These are phyloP conservation scores for Scaptomyza pallida DNA, from an alignment of 1,140 invertebrate species.

Conservation along the genomic window DNA sequence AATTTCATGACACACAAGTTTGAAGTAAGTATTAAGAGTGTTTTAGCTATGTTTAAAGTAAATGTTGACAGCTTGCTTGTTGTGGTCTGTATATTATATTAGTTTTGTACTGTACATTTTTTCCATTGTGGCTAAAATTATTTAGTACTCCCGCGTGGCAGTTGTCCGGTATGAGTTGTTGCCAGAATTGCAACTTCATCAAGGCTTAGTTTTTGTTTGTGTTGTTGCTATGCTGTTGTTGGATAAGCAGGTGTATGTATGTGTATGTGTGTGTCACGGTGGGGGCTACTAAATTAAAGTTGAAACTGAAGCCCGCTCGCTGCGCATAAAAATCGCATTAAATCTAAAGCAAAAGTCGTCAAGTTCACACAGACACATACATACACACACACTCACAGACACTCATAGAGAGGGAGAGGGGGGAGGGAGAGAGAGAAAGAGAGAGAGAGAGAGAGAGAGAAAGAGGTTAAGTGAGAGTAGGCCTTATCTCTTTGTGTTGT, in stretches of 20 bases:
- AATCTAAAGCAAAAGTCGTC: slow-evolving; percentile 44
- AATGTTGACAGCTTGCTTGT: too few species aligned
- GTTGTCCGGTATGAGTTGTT: neutral
- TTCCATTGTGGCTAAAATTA: neutral
- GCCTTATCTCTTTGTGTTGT: slow-evolving; percentile 17
- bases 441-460: neutral
- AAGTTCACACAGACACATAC: slow-evolving; percentile 14
- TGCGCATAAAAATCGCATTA: slow-evolving; percentile 64
- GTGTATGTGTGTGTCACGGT: neutral
- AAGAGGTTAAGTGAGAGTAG: neutral
- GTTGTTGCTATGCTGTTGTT: neutral
- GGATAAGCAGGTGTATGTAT: neutral
- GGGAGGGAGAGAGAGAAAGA: neutral
- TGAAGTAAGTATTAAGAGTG: neutral
- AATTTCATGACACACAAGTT: neutral
- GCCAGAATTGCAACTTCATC: slow-evolving; percentile 4
- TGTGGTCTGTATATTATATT: neutral
- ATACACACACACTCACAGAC: too few species aligned
- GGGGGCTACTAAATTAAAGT: neutral
- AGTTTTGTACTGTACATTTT: neutral
- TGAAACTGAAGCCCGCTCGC: neutral
- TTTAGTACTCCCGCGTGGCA: neutral
- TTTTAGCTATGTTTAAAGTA: neutral
- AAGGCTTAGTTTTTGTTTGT: slow-evolving; percentile 1
- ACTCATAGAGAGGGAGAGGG: too few species aligned